Evolutionary conservation across 1,140 invertebrate genomes (phyloP).

Genomic region (Drosophila bocqueti): DNA sequence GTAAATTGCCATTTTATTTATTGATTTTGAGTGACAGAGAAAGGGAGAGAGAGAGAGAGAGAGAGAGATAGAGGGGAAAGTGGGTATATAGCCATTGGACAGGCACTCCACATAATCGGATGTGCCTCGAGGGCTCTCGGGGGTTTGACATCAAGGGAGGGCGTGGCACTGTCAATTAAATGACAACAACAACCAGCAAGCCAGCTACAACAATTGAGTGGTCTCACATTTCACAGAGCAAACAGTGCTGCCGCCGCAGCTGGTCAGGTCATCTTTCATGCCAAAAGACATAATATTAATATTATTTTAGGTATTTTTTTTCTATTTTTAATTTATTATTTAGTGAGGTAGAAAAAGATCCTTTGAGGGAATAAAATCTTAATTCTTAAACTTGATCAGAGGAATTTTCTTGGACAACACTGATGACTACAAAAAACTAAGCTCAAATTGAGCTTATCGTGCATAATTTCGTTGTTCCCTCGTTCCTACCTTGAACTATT

Average conservation of each 20-base stretch:
- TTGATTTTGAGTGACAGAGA: slow-evolving; percentile 47
- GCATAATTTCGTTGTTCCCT: slow-evolving; percentile 56
- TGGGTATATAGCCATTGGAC: slow-evolving; percentile 22
- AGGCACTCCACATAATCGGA: slow-evolving; percentile 54
- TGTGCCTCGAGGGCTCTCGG: slow-evolving; percentile 13
- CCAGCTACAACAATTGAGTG: slow-evolving; percentile 22
- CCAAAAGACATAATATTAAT: neutral
- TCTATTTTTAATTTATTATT: neutral
- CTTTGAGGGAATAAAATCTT: neutral
- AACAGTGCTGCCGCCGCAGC: slow-evolving; percentile 6
- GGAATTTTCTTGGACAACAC: neutral
- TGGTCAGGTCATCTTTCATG: slow-evolving; percentile 1
- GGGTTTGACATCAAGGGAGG: slow-evolving; percentile 6
- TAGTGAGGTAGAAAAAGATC: neutral
- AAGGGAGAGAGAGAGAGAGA: neutral
- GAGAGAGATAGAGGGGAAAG: too few relatives aligned
- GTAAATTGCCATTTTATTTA: slow-evolving; percentile 66
- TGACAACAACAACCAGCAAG: slow-evolving; percentile 33
- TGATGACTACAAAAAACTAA: slow-evolving; percentile 8
- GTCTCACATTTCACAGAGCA: slow-evolving; percentile 36
- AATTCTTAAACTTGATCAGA: neutral
- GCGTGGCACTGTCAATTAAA: slow-evolving; percentile 59
- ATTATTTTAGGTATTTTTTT: neutral
- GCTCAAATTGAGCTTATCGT: slow-evolving; percentile 61
- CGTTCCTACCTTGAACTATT: slow-evolving; percentile 68